A percentile compares a stretch with the other conserved stretches of the same genome.
Evolutionary conservation across 2,113 vertebrate species (phyloP).

Genomic region (Callocephalon fimbriatum): DNA sequence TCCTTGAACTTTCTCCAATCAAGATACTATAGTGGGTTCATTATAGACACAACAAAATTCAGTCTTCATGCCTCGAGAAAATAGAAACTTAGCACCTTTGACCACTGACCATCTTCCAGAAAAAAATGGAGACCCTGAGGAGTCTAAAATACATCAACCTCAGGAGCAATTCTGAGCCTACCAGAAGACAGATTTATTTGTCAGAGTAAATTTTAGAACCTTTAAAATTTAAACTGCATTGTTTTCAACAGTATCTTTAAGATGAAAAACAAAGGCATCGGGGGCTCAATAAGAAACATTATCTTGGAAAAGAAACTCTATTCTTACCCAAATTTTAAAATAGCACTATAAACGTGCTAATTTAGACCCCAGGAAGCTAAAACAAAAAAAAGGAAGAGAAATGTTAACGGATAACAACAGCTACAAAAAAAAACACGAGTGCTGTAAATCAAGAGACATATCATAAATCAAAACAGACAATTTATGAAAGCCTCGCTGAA

Average conservation of each 20-base stretch:
- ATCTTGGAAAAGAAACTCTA: background rate
- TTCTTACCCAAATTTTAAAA: background rate
- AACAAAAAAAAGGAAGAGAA: background rate
- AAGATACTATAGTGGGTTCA: background rate
- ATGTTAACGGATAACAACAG: background rate
- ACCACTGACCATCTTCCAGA: background rate
- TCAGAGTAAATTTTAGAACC: background rate
- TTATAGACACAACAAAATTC: background rate
- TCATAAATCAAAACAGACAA: slow-evolving; percentile 30
- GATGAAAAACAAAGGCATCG: background rate
- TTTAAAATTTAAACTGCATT: background rate
- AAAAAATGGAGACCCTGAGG: background rate
- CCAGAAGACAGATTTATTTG: background rate
- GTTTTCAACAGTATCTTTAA: background rate
- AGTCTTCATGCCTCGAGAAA: background rate
- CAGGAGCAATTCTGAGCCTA: background rate
- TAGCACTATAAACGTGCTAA: background rate
- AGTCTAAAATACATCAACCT: background rate
- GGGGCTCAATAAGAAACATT: background rate
- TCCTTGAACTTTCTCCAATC: background rate
- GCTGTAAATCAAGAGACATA: slow-evolving; percentile 10
- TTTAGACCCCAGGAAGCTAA: background rate
- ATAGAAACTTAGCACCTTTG: background rate
- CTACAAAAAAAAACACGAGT: background rate
- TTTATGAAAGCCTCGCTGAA: slow-evolving; percentile 33